Conservation (phyloP, 2,797 vertebrate species). For the Aldrovandia affinis region DNA sequence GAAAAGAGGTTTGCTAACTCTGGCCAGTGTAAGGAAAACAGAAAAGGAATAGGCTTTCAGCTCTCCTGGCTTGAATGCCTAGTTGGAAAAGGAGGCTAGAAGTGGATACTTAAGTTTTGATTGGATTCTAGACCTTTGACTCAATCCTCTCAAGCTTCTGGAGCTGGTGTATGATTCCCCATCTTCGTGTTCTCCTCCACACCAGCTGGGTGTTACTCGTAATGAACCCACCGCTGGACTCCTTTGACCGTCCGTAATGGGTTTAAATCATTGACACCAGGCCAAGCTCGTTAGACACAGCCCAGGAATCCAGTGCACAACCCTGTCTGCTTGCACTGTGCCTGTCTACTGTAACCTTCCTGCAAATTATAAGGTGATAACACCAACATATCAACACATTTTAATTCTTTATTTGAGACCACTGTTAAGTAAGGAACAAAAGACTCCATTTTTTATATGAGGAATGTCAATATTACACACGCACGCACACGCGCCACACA, state of each 20-base stretch:
- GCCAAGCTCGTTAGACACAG: constrained; percentile 14
- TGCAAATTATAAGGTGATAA: no score
- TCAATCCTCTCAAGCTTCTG: not conserved
- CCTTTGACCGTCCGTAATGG: constrained; percentile 14
- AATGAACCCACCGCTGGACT: not conserved
- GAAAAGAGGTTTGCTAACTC: not conserved
- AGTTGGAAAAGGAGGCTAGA: not conserved
- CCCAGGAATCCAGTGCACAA: not conserved
- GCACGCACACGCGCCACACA: no score
- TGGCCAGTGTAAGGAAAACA: not conserved
- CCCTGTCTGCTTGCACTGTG: not conserved
- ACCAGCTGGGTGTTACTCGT: not conserved
- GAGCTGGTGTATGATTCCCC: not conserved
- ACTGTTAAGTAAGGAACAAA: no score
- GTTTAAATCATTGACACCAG: constrained; percentile 10
- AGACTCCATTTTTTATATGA: no score
- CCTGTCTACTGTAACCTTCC: no score
- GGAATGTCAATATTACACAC: no score
- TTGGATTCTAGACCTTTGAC: not conserved
- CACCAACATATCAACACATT: no score
- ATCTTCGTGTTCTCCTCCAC: not conserved
- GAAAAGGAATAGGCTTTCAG: not conserved
- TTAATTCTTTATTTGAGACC: no score
- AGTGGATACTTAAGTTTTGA: not conserved
- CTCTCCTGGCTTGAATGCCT: not conserved